These are phyloP conservation scores for Augochlorella aurata DNA, from an alignment of 2,888 invertebrate genomes.

Conservation along the genomic window DNA sequence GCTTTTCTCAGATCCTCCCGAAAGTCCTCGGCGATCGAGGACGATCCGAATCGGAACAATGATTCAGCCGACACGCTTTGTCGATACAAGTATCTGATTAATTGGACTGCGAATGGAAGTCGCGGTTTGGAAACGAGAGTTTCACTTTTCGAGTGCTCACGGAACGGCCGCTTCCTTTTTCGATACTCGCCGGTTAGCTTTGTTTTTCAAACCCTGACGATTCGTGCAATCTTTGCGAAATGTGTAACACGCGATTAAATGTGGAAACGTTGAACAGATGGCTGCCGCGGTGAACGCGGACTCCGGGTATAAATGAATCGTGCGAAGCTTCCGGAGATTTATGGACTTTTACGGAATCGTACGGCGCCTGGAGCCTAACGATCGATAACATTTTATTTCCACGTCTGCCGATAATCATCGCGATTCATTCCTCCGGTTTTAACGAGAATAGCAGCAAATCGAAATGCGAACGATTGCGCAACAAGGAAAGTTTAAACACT, in stretches of 20 bases:
- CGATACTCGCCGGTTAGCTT: background rate
- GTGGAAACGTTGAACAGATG: too few relatives aligned
- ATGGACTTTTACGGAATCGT: too few relatives aligned
- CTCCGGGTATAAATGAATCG: too few relatives aligned
- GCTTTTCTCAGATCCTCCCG: background rate
- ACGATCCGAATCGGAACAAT: background rate
- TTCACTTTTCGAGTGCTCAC: background rate
- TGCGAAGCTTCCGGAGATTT: too few relatives aligned
- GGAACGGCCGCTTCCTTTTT: constrained; percentile 2
- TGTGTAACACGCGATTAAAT: background rate
- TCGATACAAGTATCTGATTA: background rate
- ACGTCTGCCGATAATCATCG: background rate
- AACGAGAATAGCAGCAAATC: background rate
- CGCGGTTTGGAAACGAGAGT: constrained; percentile 8
- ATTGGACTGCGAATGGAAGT: background rate
- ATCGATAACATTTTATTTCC: background rate
- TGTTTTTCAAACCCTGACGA: background rate
- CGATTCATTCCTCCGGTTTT: background rate
- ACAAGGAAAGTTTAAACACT: constrained; percentile 34
- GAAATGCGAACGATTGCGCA: constrained; percentile 20
- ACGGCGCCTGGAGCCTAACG: too few relatives aligned
- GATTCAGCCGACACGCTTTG: background rate
- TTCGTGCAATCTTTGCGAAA: background rate
- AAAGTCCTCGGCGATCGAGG: background rate
- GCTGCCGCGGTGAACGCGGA: too few relatives aligned